Evolutionary conservation across 1,140 invertebrate species (phyloP).

Genomic region (Dryas iulia): DNA sequence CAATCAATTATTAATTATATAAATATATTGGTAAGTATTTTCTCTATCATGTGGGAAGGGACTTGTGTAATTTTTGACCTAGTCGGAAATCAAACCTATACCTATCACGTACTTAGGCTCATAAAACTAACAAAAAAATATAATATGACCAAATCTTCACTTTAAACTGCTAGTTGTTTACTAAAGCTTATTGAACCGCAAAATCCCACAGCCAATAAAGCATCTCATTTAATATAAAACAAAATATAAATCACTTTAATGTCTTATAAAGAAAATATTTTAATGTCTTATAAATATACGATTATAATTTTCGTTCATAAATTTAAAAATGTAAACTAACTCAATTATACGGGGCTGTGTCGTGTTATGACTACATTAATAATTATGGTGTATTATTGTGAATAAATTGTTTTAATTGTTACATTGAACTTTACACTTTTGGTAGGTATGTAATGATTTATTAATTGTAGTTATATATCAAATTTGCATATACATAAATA

Average conservation of each 20-base stretch:
- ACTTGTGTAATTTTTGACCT: no score
- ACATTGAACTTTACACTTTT: slow-evolving; percentile 11
- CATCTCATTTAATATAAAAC: not conserved
- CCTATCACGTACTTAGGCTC: no score
- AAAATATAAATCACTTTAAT: not conserved
- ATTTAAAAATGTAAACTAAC: slow-evolving; percentile 16
- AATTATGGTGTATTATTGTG: slow-evolving; percentile 21
- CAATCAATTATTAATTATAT: no score
- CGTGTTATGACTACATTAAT: slow-evolving; percentile 32
- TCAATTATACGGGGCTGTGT: slow-evolving; percentile 16
- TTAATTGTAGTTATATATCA: not conserved
- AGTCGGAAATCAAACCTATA: no score
- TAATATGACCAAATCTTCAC: no score
- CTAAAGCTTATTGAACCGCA: no score
- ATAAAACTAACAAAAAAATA: no score
- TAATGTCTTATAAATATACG: slow-evolving; percentile 16
- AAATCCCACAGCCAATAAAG: no score
- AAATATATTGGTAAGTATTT: no score
- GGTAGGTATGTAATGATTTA: not conserved
- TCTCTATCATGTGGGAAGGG: no score
- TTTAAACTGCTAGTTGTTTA: no score
- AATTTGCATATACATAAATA: no score
- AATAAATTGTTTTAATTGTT: slow-evolving; percentile 35
- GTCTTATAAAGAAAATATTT: not conserved
- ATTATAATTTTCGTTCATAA: slow-evolving; percentile 8